Evolutionary conservation across 2,888 invertebrate genomes (phyloP).

Genomic region (Endotricha flammealis): DNA sequence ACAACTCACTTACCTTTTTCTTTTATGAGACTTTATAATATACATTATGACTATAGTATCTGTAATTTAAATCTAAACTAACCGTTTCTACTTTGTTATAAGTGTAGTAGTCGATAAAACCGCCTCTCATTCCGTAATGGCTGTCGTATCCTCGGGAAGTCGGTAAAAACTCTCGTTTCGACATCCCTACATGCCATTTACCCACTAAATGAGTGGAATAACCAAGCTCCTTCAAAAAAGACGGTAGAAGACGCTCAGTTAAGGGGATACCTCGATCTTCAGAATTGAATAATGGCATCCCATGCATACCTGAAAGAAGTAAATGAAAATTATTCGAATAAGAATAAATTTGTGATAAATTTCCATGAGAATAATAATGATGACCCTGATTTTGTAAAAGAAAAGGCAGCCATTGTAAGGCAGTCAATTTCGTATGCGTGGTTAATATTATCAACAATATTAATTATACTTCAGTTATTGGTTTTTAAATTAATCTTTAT

Average conservation of each 20-base stretch:
- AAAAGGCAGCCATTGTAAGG: no score
- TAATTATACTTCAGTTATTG: no score
- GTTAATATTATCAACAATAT: no score
- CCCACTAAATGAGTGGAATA: constrained; percentile 91
- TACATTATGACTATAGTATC: no score
- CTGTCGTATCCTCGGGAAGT: constrained; percentile 87
- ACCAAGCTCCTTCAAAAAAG: constrained; percentile 81
- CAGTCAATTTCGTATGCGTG: no score
- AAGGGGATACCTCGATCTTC: constrained; percentile 69
- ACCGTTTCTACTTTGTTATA: constrained; percentile 64
- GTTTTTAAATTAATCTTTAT: no score
- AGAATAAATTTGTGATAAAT: no score
- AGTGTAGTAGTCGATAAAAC: constrained; percentile 85
- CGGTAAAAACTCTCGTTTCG: constrained; percentile 83
- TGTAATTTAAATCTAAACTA: constrained; percentile 23
- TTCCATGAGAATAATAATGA: no score
- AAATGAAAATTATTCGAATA: no score
- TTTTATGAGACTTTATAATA: no score
- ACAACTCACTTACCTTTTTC: no score
- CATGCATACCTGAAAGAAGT: constrained; percentile 63
- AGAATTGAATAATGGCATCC: constrained; percentile 54
- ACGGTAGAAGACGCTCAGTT: constrained; percentile 77
- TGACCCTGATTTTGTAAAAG: no score
- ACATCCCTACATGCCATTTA: constrained; percentile 95
- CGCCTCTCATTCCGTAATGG: constrained; percentile 88